phyloP scores from a whole-genome alignment of 2,113 vertebrate species.

The Willisornis vidua region DNA sequence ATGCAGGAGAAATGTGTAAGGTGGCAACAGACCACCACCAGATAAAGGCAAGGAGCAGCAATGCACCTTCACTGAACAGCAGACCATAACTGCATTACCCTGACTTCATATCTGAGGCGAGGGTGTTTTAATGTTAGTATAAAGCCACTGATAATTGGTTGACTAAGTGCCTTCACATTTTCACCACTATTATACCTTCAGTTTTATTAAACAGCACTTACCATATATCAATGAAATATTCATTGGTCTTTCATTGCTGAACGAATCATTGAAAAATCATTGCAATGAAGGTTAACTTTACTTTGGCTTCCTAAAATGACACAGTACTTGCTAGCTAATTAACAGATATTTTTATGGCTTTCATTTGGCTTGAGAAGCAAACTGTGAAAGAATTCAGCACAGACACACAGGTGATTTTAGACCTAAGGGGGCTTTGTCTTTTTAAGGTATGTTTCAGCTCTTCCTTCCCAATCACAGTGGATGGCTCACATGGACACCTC shows the following conservation, averaged over 20 bases:
- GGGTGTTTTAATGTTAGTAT: conserved; percentile 53
- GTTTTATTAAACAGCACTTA: conserved; percentile 79
- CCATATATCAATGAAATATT: conserved; percentile 81
- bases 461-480: neutral
- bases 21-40: neutral
- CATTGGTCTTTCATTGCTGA: conserved; percentile 79
- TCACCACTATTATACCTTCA: conserved; percentile 70
- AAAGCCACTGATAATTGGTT: conserved; percentile 67
- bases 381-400: conserved; percentile 46
- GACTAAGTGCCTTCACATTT: conserved; percentile 71
- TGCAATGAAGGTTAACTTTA: conserved; percentile 71
- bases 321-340: conserved; percentile 67
- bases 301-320: conserved; percentile 67
- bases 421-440: neutral
- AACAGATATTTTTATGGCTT: conserved; percentile 67
- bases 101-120: conserved; percentile 37
- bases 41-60: neutral
- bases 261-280: conserved; percentile 73
- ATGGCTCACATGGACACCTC: neutral
- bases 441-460: neutral
- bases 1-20: neutral
- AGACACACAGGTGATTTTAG: neutral
- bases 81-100: neutral
- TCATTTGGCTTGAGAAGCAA: conserved; percentile 69
- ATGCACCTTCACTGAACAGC: neutral